phyloP scores from a whole-genome alignment of 1,140 invertebrate species.

The Pissodes strobi region DNA sequence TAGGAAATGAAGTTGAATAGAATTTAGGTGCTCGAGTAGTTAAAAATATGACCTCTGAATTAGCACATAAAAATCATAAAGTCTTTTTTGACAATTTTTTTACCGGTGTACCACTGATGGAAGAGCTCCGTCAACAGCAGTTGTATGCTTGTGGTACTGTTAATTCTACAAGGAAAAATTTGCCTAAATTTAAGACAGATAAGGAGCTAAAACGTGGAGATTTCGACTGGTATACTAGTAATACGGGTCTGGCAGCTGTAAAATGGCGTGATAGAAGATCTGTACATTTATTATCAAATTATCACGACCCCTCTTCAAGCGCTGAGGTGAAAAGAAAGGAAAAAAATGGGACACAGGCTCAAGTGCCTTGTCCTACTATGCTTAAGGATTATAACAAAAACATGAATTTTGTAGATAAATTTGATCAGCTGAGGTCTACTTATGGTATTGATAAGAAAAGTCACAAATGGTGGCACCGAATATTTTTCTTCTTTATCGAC shows the following conservation, averaged over 20 bases:
- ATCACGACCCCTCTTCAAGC: too few species aligned
- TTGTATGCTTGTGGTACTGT: conserved; percentile 37
- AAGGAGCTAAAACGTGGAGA: conserved; percentile 50
- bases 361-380: neutral
- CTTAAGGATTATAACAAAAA: neutral
- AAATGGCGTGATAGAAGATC: conserved; percentile 44
- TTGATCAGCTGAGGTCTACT: neutral
- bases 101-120: neutral
- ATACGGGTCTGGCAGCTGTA: conserved; percentile 37
- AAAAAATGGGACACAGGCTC: neutral
- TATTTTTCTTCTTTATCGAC: neutral
- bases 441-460: neutral
- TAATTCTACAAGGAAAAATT: conserved; percentile 46
- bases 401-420: too few species aligned
- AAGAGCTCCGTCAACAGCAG: neutral
- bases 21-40: conserved; percentile 27
- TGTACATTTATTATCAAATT: conserved; percentile 41
- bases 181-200: conserved; percentile 49
- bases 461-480: neutral
- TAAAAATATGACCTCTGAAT: conserved; percentile 9
- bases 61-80: conserved; percentile 24
- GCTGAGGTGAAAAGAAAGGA: neutral
- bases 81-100: conserved; percentile 20
- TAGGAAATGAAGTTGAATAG: conserved; percentile 3
- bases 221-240: conserved; percentile 47